Percentiles rank a stretch among this genome's conserved stretches.
These are phyloP conservation scores for Sycophila sp. DNA, from an alignment of 1,140 invertebrate species.

Conservation along the genomic window DNA sequence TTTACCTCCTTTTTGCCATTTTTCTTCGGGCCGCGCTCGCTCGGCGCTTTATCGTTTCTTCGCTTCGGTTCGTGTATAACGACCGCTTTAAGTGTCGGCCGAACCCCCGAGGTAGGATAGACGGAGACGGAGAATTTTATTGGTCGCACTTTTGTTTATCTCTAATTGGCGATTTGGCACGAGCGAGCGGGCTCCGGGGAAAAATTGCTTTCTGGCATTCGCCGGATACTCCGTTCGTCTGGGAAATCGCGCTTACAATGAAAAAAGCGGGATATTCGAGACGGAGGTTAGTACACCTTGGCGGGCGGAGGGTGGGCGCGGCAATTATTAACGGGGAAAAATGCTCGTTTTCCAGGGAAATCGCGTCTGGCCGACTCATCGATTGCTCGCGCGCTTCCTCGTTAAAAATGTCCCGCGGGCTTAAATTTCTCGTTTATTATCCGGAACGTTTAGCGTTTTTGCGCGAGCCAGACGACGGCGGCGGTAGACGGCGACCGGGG, in stretches of 20 bases:
- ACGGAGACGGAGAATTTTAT: slow-evolving; percentile 23
- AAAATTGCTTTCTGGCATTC: background rate
- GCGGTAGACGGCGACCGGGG: background rate
- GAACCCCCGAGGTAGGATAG: background rate
- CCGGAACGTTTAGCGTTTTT: slow-evolving; percentile 62
- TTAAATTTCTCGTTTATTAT: slow-evolving; percentile 61
- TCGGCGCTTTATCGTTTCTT: slow-evolving; percentile 29
- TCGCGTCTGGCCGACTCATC: slow-evolving; percentile 43
- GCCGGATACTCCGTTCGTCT: no score
- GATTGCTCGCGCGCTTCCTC: slow-evolving; percentile 41
- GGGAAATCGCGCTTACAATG: no score
- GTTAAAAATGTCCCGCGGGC: slow-evolving; percentile 53
- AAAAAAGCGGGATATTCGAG: no score
- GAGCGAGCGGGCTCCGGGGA: background rate
- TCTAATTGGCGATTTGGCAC: slow-evolving; percentile 39
- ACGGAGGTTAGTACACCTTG: no score
- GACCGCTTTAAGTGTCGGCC: slow-evolving; percentile 30
- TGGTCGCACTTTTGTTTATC: slow-evolving; percentile 33
- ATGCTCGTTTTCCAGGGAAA: background rate
- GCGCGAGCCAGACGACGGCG: slow-evolving; percentile 45
- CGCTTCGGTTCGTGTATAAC: slow-evolving; percentile 21
- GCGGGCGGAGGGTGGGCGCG: background rate
- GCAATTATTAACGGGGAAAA: background rate
- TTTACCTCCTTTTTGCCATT: slow-evolving; percentile 14
- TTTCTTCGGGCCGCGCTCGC: background rate